Evolutionary conservation across 2,113 vertebrate species (phyloP).

Genomic region (Melanocharis versteri): DNA sequence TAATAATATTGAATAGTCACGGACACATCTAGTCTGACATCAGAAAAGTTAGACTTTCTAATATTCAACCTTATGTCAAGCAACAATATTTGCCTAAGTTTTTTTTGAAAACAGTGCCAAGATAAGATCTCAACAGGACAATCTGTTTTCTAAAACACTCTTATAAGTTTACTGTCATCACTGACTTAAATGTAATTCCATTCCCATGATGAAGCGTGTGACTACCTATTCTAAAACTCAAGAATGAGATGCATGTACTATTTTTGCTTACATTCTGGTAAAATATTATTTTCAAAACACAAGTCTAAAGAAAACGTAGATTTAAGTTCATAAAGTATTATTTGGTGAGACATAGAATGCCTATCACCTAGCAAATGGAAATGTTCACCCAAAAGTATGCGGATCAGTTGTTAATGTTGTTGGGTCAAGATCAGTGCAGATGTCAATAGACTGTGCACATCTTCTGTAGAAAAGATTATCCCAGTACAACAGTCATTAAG

Average conservation of each 20-base stretch:
- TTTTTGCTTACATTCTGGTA: not conserved
- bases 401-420: not conserved
- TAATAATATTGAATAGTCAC: not conserved
- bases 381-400: not conserved
- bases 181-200: not conserved
- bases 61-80: not conserved
- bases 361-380: not conserved
- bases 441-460: not conserved
- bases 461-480: not conserved
- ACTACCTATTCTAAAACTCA: not conserved
- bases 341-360: not conserved
- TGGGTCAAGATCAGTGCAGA: not conserved
- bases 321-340: not conserved
- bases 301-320: not conserved
- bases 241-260: not conserved
- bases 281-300: not conserved
- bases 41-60: not conserved
- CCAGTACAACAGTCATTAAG: not conserved
- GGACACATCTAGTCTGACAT: not conserved
- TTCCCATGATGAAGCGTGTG: accelerated
- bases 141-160: not conserved
- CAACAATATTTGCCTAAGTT: not conserved
- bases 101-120: not conserved
- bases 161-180: not conserved
- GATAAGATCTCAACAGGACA: not conserved